Evolutionary conservation across 1,140 invertebrate genomes (phyloP).

Genomic region (Plodia interpunctella): DNA sequence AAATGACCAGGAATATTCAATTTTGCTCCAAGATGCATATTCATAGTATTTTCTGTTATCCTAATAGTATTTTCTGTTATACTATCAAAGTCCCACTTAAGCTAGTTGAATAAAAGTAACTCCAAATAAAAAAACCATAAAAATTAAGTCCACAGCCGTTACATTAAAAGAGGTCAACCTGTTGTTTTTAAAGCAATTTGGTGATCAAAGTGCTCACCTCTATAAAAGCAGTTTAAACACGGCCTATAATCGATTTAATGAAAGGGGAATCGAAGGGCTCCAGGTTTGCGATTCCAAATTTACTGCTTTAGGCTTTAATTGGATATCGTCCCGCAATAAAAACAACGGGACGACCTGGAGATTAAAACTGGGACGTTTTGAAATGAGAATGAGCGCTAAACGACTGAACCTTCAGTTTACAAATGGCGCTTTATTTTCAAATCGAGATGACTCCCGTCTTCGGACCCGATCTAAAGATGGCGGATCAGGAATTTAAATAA

Average conservation of each 20-base stretch:
- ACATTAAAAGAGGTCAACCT: slow-evolving; percentile 39
- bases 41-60: too few species aligned
- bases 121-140: not conserved
- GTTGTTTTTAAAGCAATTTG: slow-evolving; percentile 58
- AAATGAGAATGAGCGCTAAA: slow-evolving; percentile 41
- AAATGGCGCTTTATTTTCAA: slow-evolving; percentile 23
- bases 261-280: slow-evolving; percentile 57
- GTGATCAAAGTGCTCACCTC: slow-evolving; percentile 51
- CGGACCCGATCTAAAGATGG: slow-evolving; percentile 19
- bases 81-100: too few species aligned
- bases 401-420: slow-evolving; percentile 22
- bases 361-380: slow-evolving; percentile 47
- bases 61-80: too few species aligned
- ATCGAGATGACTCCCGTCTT: slow-evolving; percentile 11
- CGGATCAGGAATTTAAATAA: slow-evolving; percentile 20
- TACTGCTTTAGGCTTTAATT: slow-evolving; percentile 64
- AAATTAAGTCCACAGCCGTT: slow-evolving; percentile 3
- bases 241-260: slow-evolving; percentile 61
- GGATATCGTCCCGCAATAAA: slow-evolving; percentile 62
- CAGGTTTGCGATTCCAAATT: slow-evolving; percentile 57
- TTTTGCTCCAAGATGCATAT: too few species aligned
- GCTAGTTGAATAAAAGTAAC: not conserved
- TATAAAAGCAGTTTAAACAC: slow-evolving; percentile 52
- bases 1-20: too few species aligned
- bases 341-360: slow-evolving; percentile 51